These are phyloP conservation scores for Tiliqua scincoides DNA, from an alignment of 2,113 vertebrate genomes.

Conservation along the genomic window DNA sequence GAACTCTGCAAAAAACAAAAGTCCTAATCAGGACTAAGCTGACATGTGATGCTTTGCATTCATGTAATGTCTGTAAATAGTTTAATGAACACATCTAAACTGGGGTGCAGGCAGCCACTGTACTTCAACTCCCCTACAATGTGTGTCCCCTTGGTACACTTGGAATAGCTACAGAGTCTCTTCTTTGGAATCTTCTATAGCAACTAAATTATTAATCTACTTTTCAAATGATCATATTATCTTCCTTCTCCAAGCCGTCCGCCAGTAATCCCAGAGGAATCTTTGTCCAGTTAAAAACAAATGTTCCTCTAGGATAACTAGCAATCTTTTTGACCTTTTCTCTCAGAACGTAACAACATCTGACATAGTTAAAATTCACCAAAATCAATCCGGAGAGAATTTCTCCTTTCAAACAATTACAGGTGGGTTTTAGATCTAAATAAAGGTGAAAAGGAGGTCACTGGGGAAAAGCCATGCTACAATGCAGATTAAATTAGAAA, in stretches of 20 bases:
- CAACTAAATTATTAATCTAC: conserved; percentile 4
- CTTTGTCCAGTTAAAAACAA: conserved; percentile 50
- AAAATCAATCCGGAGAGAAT: conserved; percentile 59
- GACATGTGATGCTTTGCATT: no score
- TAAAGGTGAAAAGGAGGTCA: conserved; percentile 69
- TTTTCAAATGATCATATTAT: conserved; percentile 24
- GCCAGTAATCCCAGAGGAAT: conserved; percentile 26
- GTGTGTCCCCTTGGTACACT: no score
- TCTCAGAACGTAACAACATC: conserved; percentile 57
- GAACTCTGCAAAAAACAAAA: no score
- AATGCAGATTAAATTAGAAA: conserved; percentile 66
- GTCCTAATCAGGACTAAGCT: no score
- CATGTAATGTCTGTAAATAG: no score
- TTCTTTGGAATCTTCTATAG: no score
- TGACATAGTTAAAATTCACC: conserved; percentile 71
- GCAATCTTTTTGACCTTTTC: conserved; percentile 71
- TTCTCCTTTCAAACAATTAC: conserved; percentile 69
- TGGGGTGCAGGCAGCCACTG: no score
- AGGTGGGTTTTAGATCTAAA: conserved; percentile 66
- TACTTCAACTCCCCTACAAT: no score
- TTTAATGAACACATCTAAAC: no score
- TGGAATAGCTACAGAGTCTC: no score
- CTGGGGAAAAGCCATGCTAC: conserved; percentile 60
- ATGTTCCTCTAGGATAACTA: conserved; percentile 60
- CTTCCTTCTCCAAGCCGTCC: conserved; percentile 1